Conservation (phyloP, 2,113 vertebrate species). For the Gobius niger region DNA sequence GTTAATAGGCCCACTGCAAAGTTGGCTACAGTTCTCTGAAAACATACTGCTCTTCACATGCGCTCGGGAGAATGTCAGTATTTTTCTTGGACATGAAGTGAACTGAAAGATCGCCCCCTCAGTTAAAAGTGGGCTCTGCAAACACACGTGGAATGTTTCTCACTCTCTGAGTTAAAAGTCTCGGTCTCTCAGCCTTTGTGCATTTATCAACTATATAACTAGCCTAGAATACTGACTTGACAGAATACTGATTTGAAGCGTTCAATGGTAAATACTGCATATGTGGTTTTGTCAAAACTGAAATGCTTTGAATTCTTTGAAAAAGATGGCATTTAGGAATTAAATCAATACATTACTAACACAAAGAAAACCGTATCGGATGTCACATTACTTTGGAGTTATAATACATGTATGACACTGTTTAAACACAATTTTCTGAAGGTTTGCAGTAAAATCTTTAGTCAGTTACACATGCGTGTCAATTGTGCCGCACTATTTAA, state of each 20-base stretch:
- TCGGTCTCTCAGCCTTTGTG: not conserved
- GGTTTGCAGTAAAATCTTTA: slow-evolving; percentile 22
- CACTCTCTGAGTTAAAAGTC: slow-evolving; percentile 25
- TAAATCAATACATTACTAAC: too few relatives aligned
- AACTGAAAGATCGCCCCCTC: slow-evolving; percentile 33
- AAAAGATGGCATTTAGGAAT: too few relatives aligned
- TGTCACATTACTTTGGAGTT: too few relatives aligned
- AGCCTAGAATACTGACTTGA: too few relatives aligned
- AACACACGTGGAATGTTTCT: slow-evolving; percentile 57
- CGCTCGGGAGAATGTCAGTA: slow-evolving; percentile 39
- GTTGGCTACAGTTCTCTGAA: slow-evolving; percentile 44
- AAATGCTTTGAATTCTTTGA: too few relatives aligned
- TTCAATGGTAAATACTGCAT: too few relatives aligned
- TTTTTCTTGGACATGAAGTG: slow-evolving; percentile 65
- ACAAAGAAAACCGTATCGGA: too few relatives aligned
- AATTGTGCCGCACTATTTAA: slow-evolving; percentile 35
- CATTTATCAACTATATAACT: not conserved
- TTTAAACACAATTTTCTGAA: too few relatives aligned
- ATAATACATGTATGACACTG: too few relatives aligned
- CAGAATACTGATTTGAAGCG: too few relatives aligned
- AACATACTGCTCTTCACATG: slow-evolving; percentile 49
- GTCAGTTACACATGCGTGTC: slow-evolving; percentile 46
- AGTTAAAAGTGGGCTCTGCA: slow-evolving; percentile 47
- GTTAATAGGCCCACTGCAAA: slow-evolving; percentile 64
- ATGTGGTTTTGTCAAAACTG: too few relatives aligned